Evolutionary conservation across 2,113 vertebrate species (phyloP).

Genomic region (Larimichthys polyactis): DNA sequence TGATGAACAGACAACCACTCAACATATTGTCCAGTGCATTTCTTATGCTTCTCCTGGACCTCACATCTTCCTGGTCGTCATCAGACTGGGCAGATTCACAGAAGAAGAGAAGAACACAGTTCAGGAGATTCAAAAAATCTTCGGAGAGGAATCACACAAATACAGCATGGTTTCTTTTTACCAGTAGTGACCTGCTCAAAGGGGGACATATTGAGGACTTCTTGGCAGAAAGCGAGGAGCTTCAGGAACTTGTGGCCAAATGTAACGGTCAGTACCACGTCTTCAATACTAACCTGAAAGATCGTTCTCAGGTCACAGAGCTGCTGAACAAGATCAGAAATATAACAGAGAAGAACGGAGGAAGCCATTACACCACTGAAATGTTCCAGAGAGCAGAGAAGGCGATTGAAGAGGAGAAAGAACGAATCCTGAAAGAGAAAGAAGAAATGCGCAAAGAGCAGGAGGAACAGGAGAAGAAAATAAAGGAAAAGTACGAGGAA

Average conservation of each 20-base stretch:
- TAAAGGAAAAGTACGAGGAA: no score
- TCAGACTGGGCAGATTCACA: constrained; percentile 19
- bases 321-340: constrained; percentile 19
- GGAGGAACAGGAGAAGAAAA: no score
- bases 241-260: neutral
- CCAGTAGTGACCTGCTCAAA: neutral
- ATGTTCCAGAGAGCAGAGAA: constrained; percentile 2
- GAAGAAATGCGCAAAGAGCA: neutral
- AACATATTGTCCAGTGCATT: neutral
- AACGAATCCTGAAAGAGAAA: neutral
- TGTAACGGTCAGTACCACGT: constrained; percentile 27
- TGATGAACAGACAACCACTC: no score
- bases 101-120: neutral
- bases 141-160: constrained; percentile 9
- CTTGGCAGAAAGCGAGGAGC: neutral
- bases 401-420: neutral
- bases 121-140: constrained; percentile 17
- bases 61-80: constrained; percentile 34
- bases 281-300: constrained; percentile 1
- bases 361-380: constrained; percentile 12
- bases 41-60: constrained; percentile 13
- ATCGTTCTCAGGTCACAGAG: neutral
- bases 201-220: neutral
- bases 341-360: neutral
- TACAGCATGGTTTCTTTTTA: constrained; percentile 33